These are phyloP conservation scores for Oligia latruncula DNA, from an alignment of 2,888 invertebrate species.

Conservation along the genomic window DNA sequence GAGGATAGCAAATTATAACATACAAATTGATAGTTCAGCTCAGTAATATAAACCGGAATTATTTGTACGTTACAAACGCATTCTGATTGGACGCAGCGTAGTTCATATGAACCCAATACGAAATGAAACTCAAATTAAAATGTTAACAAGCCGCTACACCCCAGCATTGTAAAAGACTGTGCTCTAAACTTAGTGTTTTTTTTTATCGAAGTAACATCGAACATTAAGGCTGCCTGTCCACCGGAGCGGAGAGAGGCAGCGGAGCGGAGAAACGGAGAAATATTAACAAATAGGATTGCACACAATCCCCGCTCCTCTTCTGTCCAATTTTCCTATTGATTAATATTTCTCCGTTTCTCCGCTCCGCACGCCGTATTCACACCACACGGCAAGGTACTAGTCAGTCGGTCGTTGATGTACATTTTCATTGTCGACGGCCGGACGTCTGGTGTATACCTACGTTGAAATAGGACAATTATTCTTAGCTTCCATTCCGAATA, in stretches of 20 bases:
- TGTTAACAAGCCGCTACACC: conserved; percentile 16
- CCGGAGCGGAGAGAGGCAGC: too few species aligned
- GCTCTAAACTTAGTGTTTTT: conserved; percentile 17
- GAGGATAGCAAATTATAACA: conserved; percentile 71
- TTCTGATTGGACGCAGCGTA: conserved; percentile 26
- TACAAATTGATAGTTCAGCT: conserved; percentile 59
- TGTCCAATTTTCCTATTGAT: too few species aligned
- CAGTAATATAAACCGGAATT: conserved; percentile 77
- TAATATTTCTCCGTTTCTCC: too few species aligned
- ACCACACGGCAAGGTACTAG: neutral
- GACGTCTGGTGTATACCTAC: neutral
- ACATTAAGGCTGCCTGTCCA: neutral
- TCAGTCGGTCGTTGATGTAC: too few species aligned
- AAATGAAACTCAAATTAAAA: conserved; percentile 18
- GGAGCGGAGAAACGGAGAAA: too few species aligned
- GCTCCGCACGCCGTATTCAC: neutral
- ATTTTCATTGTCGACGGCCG: neutral
- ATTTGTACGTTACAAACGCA: conserved; percentile 75
- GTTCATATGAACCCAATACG: conserved; percentile 14
- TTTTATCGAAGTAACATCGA: neutral
- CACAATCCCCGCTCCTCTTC: too few species aligned
- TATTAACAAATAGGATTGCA: too few species aligned
- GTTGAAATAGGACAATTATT: neutral
- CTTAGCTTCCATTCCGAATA: conserved; percentile 25
- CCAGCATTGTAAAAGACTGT: conserved; percentile 24